Evolutionary conservation across 2,888 invertebrate genomes (phyloP), one percentile per base, ranked within the genome.

Genomic region (Mimachlamys varia): DNA sequence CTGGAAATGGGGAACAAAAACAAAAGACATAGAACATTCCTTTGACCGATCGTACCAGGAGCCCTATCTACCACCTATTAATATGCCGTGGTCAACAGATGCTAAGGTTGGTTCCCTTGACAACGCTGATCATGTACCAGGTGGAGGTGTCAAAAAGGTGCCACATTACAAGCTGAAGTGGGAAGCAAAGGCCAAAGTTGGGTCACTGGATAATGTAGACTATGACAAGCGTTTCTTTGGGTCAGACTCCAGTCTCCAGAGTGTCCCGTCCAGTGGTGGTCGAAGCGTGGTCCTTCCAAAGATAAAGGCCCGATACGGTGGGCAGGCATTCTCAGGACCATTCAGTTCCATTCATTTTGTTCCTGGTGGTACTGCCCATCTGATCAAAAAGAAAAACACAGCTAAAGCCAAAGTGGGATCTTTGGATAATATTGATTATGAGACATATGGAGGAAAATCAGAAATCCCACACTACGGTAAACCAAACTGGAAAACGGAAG

Each of bases 121-220:
- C 13, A 93, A 94, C 88, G 89, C 88, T 33, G 88, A 92, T 13
- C 92, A 94, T 89, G 90, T 37, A 4, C 93, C 94, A 22, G 93
- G 92, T 22, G 94, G 94, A 2, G 94, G 94, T 17, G 88, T 90
- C 17, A 93, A 93, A 88, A 94, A 93, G 89, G 91, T 94, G n/a
- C 93, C 94, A 27, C 87, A 90, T 22, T 94, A 93, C 91, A 94
- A 94, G 89, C 89, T 94, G 4, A 93, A 94, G 37, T 95, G 94
- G 94, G 92, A 94, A 38, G 94, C 92, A 15, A 91, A 94, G 90
- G 91, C 94, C 4, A 94, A 94, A 90, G 92, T 95, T 62, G 94
- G 94, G 13, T 94, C 95, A 4, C 89, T 94, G 19, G 93, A 94
- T 50, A 94, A 94, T 88, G 50, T 94, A 0, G 91, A 93, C 89